Evolutionary conservation across 1,140 invertebrate species (phyloP), one percentile per base, ranked within the genome.

Genomic region (Meloidogyne floridensis): DNA sequence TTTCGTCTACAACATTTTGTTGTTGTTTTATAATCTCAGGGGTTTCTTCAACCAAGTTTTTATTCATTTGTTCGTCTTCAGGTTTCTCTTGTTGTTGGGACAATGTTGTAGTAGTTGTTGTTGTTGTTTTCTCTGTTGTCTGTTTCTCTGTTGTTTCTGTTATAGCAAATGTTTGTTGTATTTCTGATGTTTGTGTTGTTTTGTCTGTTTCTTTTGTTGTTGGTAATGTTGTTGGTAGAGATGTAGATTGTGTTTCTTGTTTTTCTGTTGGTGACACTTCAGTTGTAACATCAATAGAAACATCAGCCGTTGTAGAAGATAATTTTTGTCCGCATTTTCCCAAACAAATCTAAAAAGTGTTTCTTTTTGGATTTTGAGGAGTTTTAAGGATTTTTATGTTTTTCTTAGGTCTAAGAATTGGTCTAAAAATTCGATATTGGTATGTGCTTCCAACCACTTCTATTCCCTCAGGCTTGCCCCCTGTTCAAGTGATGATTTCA

Each of bases 301-400:
- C 47, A 47, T 47, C 47, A 8, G 47, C 47, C 47, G 15, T 72
- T 20, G 77, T 15, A 1, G 53, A 20, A 10, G n/a, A 83, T 2
- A 15, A 11, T 3, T 18, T 54, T 20, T 74, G 20, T 2, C 85
- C 80, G 65, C 83, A 84, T 75, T 84, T 85, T 20, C 32, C 70
- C 51, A 83, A 78, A 78, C 83, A 84, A 82, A 84, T 81, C 82
- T 83, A 9, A 84, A 72, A 81, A 82, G 11, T 10, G 13, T 20
- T 70, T 32, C 32, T 32, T 11, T 76, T 3, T 54, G 32, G 1
- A 32, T 32, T 0, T 32, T 0, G 32, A 32, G 32, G 32, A 32
- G 0, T 32, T 0, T 32, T 32, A 32, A 32, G 32, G 32, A 32
- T 32, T 32, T 32, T 32, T 32, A 32, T 32, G 20, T 20, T 20